Evolutionary conservation across 2,888 invertebrate species (phyloP), one percentile per base, ranked within the genome.

Genomic region (Eucriotettix oculatus): DNA sequence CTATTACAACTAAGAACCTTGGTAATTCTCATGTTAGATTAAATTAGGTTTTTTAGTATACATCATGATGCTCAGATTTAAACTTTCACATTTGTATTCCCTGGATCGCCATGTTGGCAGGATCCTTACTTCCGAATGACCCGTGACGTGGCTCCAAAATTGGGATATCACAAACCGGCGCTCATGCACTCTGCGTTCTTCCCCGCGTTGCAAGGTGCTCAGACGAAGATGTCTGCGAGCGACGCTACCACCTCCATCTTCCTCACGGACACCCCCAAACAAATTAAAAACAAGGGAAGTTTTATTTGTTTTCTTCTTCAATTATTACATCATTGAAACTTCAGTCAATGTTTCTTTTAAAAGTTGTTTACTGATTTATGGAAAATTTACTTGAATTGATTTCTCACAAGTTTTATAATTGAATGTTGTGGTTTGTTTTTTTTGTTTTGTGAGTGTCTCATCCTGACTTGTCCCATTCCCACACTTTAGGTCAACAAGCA

Each of bases 51-150:
- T 29, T 29, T 29, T 7, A 29, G 29, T 29, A 29, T 29, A 7
- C 29, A 29, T 29, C 29, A 29, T 29, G 29, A 29, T 29, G 7
- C 29, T 29, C 7, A 29, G 29, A 29, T 29, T 29, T 2, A 29
- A 29, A 29, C 29, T 29, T 29, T n/a, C 2, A 29, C 7, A 7
- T 29, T 29, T 29, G 29, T 29, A 7, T 29, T 29, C 29, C 7
- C 7, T 29, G 7, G 2, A 29, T 7, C 2, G 3, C 29, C 7
- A 7, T 29, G 54, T 40, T 66, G 68, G 29, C 69, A 83, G 80
- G 99, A 99, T 77, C 99, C 99, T 0, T 99, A 98, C 75, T 99
- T 99, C 76, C 83, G 99, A 43, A 96, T 99, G 97, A 89, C 95
- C 0, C 81, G 99, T 59, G 99, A 99, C 76, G 96, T 97, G n/a